These are phyloP conservation scores for Phrynosoma blainvillii DNA, from an alignment of 2,113 vertebrate genomes.

Conservation along the genomic window DNA sequence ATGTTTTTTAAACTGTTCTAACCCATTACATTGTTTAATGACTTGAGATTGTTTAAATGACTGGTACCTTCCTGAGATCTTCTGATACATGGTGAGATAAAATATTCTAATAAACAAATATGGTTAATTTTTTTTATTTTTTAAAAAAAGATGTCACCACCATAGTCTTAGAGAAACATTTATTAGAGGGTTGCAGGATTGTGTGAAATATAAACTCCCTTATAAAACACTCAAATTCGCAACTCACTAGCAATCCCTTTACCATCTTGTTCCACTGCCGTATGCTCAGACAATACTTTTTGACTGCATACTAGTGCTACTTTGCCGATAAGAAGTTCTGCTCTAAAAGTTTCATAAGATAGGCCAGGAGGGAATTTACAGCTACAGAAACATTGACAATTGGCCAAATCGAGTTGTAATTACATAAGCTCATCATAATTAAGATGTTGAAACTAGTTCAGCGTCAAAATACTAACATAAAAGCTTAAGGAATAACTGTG, in stretches of 20 bases:
- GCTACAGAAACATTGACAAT: constrained; percentile 66
- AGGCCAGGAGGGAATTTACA: constrained; percentile 66
- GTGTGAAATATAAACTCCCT: constrained; percentile 76
- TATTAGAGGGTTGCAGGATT: constrained; percentile 77
- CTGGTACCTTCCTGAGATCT: too few relatives aligned
- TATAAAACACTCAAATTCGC: constrained; percentile 71
- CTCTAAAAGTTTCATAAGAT: constrained; percentile 67
- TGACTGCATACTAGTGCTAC: constrained; percentile 61
- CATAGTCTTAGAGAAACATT: constrained; percentile 73
- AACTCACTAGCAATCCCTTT: constrained; percentile 60
- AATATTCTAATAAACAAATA: too few relatives aligned
- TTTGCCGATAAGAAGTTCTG: constrained; percentile 68
- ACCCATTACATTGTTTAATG: too few relatives aligned
- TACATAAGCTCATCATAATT: constrained; percentile 49
- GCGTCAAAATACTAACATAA: constrained; percentile 65
- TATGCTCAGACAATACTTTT: constrained; percentile 52
- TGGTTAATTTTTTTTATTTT: not conserved
- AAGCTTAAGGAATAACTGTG: constrained; percentile 61
- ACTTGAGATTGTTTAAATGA: too few relatives aligned
- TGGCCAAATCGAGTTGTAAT: constrained; percentile 56
- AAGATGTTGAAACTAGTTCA: constrained; percentile 60
- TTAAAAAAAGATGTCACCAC: constrained; percentile 54
- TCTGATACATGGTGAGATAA: too few relatives aligned
- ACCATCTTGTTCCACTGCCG: constrained; percentile 60
- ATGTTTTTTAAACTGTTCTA: too few relatives aligned